Conservation (phyloP, 1,140 invertebrate genomes). For the Brachionus manjavacas region DNA sequence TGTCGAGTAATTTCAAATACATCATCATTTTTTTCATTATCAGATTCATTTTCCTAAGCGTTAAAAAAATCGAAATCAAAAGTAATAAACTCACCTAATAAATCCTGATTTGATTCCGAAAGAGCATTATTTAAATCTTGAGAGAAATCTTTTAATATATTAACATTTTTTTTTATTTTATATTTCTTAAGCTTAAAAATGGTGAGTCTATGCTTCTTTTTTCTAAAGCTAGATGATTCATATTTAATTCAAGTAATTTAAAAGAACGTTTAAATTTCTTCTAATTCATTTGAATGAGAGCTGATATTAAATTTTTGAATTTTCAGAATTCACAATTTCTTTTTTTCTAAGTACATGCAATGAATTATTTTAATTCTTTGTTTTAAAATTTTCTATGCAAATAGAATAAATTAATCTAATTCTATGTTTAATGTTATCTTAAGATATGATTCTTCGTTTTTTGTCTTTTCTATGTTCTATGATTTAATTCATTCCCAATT, state of each 20-base stretch:
- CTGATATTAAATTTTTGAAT: too few relatives aligned
- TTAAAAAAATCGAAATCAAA: background rate
- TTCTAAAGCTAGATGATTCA: background rate
- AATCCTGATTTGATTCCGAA: background rate
- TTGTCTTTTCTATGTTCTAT: too few relatives aligned
- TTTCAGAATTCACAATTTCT: background rate
- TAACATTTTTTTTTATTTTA: background rate
- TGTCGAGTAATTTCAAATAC: background rate
- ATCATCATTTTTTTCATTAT: background rate
- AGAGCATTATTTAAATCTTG: background rate
- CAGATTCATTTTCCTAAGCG: background rate
- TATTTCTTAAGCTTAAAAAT: background rate
- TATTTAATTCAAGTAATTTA: background rate
- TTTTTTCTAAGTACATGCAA: background rate
- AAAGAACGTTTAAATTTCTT: too few relatives aligned
- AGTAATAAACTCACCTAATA: background rate
- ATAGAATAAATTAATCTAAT: too few relatives aligned
- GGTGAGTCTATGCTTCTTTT: background rate
- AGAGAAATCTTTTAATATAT: background rate
- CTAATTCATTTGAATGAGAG: too few relatives aligned
- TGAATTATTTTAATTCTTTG: background rate
- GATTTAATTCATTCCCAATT: too few relatives aligned
- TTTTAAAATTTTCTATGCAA: background rate
- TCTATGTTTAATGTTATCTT: too few relatives aligned
- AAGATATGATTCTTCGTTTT: too few relatives aligned